Base-by-base conservation (phyloP, 2,888 invertebrate genomes). In the Lochmaea crataegi region DNA sequence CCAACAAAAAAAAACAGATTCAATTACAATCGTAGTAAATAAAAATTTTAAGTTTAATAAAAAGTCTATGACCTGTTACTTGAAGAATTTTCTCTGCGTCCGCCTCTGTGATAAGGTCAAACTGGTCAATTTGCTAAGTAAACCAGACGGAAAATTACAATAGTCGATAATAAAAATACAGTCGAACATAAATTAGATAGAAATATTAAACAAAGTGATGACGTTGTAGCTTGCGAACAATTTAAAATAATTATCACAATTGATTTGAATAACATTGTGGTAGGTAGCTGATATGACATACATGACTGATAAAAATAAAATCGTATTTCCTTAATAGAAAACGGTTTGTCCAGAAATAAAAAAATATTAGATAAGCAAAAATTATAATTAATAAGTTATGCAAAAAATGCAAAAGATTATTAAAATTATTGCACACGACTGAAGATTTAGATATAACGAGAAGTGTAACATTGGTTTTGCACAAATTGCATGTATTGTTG, bases 91-190 rank as follows among this genome's bases (percentile, higher is more conserved):
- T 18, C 53, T 53, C 10, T 2, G 18, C 16, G 18, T n/a, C 26
- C 60, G 60, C 16, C 32, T 14, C n/a, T 60, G n/a, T 16, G 10
- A 26, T 57, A 22, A 60, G 38, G 60, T 60, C 60, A 38, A n/a
- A 32, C n/a, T 38, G 60, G 60, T 60, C 60, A 60, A 60, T 60
- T 38, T 38, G 60, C 38, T 32, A 38, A 60, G 60, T 38, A 60
- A 60, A 38, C 60, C 38, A 60, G 38, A 60, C 60, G 60, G 60
- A 60, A 60, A 60, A 38, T 60, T 60, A 60, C 60, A 38, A 32
- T n/a, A 32, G 60, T 16, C 60, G 38, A 60, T 32, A 32, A 60
- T 60, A 32, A 53, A 53, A 60, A 12, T 38, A 38, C 38, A 60
- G n/a, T 32, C n/a, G 60, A 60, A 60, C n/a, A 60, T 60, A 60